Base-by-base conservation (phyloP, 2,113 vertebrate species). In the Cololabis saira region DNA sequence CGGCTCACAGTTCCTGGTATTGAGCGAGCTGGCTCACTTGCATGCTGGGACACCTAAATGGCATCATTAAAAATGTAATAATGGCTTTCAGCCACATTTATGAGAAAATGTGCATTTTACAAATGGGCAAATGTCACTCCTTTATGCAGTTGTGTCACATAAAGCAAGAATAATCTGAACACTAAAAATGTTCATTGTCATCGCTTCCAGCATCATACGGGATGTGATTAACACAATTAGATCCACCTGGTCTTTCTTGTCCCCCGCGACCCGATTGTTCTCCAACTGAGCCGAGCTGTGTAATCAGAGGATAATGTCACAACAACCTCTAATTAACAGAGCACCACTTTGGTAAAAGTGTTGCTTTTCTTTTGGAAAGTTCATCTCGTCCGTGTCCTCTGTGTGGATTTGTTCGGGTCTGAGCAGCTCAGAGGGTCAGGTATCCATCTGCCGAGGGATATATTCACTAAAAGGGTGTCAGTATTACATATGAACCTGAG, bases 161-260 rank as follows among this genome's bases (percentile, higher is more conserved):
- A 42, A 60, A 48, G 33, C 10, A 15, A 47, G 16, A 61, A 48
- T 33, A 48, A 19, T 56, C 12, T 21, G 12, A 68, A 22, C 44
- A 7, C 45, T 40, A 17, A 47, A 71, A 41, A 13, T 27, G 44
- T 47, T 56, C 56, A 70, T 4, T 78, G 68, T 61, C 53, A 57
- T 12, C 30, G 57, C 30, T 66, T 67, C 50, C 30, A 53, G 43
- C 7, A 52, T 5, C 22, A 24, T 19, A 1, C 12, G 67, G 77
- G 50, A 67, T 61, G 45, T 56, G 62, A 87, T 77, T 62, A 56
- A 55, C 52, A 62, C 57, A 70, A 80, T 85, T 79, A 74, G 53
- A 75, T 65, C 37, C 58, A 83, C 61, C 41, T 61, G 44, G 70
- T 67, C 55, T 71, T 42, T 2, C 14, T n/a, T 45, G 33, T 67